Evolutionary conservation across 2,113 vertebrate genomes (phyloP), one percentile per base, ranked within the genome.

Genomic region (Garra rufa): DNA sequence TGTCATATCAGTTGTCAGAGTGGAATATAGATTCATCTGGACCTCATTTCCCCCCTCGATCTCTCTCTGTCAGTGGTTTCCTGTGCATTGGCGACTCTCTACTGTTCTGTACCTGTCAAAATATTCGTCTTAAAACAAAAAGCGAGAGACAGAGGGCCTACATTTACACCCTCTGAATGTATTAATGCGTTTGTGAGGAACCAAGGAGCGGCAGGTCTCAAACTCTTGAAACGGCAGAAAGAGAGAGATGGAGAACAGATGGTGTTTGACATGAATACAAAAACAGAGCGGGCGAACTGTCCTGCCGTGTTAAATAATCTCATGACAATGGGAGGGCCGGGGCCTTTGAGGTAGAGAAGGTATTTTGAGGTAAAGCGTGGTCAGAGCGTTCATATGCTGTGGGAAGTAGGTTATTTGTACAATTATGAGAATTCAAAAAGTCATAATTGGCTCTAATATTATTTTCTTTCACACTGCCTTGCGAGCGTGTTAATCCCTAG

Each of bases 81-180:
- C 13, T 48, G 41, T 59, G 59, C 61, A 78, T 76, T 28, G 24
- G 69, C 82, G 30, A 15, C 11, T 63, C 44, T 77, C n/a, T 52
- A 15, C 67, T 78, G 75, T 46, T 57, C 83, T 65, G 73, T 34
- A 79, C 83, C 80, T 83, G 80, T 85, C 83, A 83, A 80, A 85
- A 74, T 65, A 81, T 67, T 55, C 76, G 38, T 48, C 75, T 48
- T 67, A 26, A 74, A 78, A 71, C 50, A 76, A 34, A 55, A 30
- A 57, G 30, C 9, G 80, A 65, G 65, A 55, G 44, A 48, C 17
- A 91, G 91, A 92, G 59, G 77, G 46, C 59, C 59, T 67, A 41
- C 11, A 81, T 69, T 81, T 69, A 81, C 61, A 69, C 63, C 24
- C n/a, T 26, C n/a, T 67, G 59, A 70, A 67, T 55, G 30, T 55